Evolutionary conservation across 2,797 vertebrate genomes (phyloP), one percentile per base, ranked within the genome.

Genomic region (Poliocrania exsul): DNA sequence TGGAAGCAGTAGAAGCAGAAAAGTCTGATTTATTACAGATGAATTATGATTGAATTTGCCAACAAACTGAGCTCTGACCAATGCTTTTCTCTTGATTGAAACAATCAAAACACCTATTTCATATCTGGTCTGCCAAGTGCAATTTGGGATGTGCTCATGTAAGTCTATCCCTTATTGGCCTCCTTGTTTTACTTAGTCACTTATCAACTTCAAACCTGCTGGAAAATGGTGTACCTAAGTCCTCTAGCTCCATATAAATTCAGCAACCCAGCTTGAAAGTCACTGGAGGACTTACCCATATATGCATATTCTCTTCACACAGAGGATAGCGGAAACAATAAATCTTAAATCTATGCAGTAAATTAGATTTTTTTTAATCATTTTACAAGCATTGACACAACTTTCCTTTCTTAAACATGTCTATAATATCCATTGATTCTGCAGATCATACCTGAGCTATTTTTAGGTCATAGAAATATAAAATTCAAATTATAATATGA

Each of bases 21-120:
- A 82, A 88, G 26, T 10, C 53, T 91, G 67, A 88, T 90, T 92
- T 94, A 95, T 93, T 83, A 42, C 49, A 69, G 37, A 71, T 54
- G 40, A 91, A 64, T 91, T 77, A 89, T n/a, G 44, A 17, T 12
- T 65, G 67, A 89, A 90, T 88, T 96, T 77, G 42, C 40, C 87
- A 94, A 91, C 25, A 91, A 90, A 67, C 58, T 92, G 57, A 67
- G 37, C 31, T 81, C 37, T 81, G 79, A 46, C 35, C 60, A 87
- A 37, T 44, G 46, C 26, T 92, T 40, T 86, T 73, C 17, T 35
- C 26, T 74, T 3, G 0, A 9, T 7, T 77, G 53, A 86, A 87
- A 56, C 20, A 70, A 44, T 38, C 31, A 71, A 79, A 95, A 70
- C 33, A 92, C 15, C 31, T 46, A 10, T 75, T 84, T 72, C 70